Base-by-base conservation (phyloP, 2,888 invertebrate species). In the Eupelmus urozonus region DNA sequence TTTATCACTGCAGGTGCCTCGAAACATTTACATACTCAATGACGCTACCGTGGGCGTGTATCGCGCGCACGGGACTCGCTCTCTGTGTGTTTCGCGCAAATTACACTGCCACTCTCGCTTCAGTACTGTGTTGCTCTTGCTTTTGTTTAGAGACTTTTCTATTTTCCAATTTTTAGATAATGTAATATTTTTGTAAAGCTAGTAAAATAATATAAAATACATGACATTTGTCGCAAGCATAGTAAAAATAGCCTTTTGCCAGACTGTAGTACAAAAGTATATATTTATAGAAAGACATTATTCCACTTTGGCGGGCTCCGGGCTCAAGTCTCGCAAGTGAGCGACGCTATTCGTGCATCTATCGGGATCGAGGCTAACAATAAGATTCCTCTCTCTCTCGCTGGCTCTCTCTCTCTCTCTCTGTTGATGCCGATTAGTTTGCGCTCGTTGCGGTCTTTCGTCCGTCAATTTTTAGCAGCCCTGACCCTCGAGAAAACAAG, bases 1-100 rank as follows among this genome's bases (percentile, higher is more conserved):
- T 89, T 88, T 87, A 88, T 88, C 88, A 87, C 87, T 85, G 85
- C 87, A 85, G 87, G 86, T 87, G 87, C 86, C 84, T 83, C 34
- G 69, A 82, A 81, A 84, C 86, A 88, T 88, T 88, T 87, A 85
- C 89, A 88, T 88, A 88, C 83, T 76, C 84, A 85, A 86, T 83
- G 84, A 85, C 84, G 85, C 82, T 82, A 84, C 83, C 81, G 82
- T 78, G 70, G 82, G 82, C 79, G 80, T 81, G 81, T 78, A 76
- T 42, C 45, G 9, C 45, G 70, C 27, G 42, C 18, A 63, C n/a
- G n/a, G n/a, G n/a, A n/a, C n/a, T n/a, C n/a, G n/a, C n/a, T n/a
- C n/a, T n/a, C n/a, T 45, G 16, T 45, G 27, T 27, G 63, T 49
- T 5, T 25, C n/a, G 20, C 42, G 34, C 34, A n/a, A 18, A 13